phyloP scores from a whole-genome alignment of 2,888 invertebrate species.

The Anthophora plumipes region DNA sequence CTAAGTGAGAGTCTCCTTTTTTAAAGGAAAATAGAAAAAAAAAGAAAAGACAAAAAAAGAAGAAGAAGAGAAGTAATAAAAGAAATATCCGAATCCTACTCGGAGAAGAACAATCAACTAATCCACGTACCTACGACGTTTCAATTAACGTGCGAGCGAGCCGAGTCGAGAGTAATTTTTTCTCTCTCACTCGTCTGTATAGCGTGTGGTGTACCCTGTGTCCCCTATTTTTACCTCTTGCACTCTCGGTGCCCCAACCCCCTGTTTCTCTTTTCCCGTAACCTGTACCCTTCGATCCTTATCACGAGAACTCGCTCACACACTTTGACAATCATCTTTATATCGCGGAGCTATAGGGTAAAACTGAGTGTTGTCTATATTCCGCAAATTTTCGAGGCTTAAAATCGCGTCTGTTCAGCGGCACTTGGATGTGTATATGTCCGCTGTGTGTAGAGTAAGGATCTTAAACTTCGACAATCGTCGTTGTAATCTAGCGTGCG shows the following conservation, averaged over 20 bases:
- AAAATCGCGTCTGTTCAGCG: background rate
- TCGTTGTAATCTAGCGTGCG: no score
- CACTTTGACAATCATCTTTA: slow-evolving; percentile 67
- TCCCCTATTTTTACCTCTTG: slow-evolving; percentile 33
- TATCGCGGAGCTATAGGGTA: slow-evolving; percentile 47
- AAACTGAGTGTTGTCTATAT: slow-evolving; percentile 18
- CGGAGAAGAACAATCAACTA: slow-evolving; percentile 11
- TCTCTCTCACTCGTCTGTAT: no score
- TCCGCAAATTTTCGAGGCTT: slow-evolving; percentile 12
- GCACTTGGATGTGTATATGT: no score
- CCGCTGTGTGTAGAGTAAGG: no score
- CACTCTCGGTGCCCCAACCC: background rate
- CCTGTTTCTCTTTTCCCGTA: no score
- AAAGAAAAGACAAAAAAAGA: slow-evolving; percentile 18
- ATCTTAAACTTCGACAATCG: no score
- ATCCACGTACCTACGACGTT: slow-evolving; percentile 80
- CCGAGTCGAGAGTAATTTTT: slow-evolving; percentile 28
- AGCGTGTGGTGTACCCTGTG: background rate
- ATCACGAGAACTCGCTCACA: slow-evolving; percentile 55
- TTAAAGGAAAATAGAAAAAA: background rate
- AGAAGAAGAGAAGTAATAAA: slow-evolving; percentile 1
- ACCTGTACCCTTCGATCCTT: no score
- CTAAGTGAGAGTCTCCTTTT: background rate
- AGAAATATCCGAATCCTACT: background rate
- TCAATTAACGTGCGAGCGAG: slow-evolving; percentile 78